Evolutionary conservation across 2,888 invertebrate genomes (phyloP), one percentile per base, ranked within the genome.

Genomic region (Eurytoma adleriae): DNA sequence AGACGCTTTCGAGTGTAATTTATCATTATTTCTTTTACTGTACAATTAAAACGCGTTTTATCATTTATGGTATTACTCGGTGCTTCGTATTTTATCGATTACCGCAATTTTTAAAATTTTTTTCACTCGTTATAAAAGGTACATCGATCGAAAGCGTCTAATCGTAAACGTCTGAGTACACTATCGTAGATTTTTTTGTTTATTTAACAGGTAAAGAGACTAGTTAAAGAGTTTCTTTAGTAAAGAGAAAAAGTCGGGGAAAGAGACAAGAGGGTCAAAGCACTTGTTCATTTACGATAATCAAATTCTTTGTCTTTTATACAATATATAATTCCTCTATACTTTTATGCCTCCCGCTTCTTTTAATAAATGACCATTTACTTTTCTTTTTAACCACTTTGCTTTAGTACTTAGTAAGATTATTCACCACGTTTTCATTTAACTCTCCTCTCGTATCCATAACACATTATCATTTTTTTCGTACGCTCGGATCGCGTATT

Each of bases 251-350:
- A 54, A 40, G 30, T 78, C 64, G 54, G 27, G 56, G 54, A 73
- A 62, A 79, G 71, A 78, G 67, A 72, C n/a, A 66, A 69, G 59
- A 73, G 68, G 54, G 48, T 68, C 40, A 68, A 72, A 78, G 72
- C 78, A 61, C 61, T 66, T 56, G 67, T 79, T 79, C 56, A 50
- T 73, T 48, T 68, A 62, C 40, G 40, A 56, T 73, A 79, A 81
- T 83, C 79, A 76, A 84, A 81, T 83, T 83, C 73, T 40, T 40
- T 10, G 24, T 24, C 10, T 77, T 83, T 82, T 80, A 81, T 84
- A 83, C 82, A 84, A 79, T 83, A 81, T 81, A 80, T 82, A 77
- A 83, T 83, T 83, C 80, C 79, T 83, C 75, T 82, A 84, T 71
- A 82, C 68, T 73, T 77, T 80, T 70, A 40, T n/a, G 57, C 48